These are phyloP conservation scores for Drosophila mojavensis DNA, from an alignment of 1,140 invertebrate species.

Conservation along the genomic window DNA sequence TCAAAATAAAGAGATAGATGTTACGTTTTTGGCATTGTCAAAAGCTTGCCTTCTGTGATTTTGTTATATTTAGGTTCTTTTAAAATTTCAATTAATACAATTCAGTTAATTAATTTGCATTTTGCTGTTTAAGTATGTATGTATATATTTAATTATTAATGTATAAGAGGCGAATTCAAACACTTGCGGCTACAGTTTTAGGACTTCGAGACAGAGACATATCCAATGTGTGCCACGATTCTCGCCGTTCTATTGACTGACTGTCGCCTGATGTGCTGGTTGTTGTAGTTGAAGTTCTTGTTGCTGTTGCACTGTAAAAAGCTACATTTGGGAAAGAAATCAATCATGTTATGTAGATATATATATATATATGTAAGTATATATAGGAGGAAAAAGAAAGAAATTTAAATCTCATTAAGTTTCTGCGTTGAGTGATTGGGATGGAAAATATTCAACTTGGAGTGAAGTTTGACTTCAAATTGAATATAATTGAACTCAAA, in stretches of 20 bases:
- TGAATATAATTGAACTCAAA: slow-evolving; percentile 57
- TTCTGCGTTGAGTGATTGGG: slow-evolving; percentile 29
- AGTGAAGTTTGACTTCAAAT: slow-evolving; percentile 56
- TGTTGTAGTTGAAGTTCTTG: slow-evolving; percentile 47
- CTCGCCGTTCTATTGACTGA: slow-evolving; percentile 39
- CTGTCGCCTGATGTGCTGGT: slow-evolving; percentile 40
- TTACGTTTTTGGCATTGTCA: slow-evolving; percentile 65
- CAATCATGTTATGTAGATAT: slow-evolving; percentile 75
- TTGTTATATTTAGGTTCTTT: slow-evolving; percentile 70
- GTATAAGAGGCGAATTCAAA: slow-evolving; percentile 32
- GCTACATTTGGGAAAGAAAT: slow-evolving; percentile 82
- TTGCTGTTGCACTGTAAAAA: slow-evolving; percentile 69
- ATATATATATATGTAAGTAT: slow-evolving; percentile 31
- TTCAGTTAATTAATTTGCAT: slow-evolving; percentile 64
- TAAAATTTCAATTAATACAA: slow-evolving; percentile 75
- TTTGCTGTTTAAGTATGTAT: slow-evolving; percentile 50
- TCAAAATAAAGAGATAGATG: background rate
- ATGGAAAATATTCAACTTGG: slow-evolving; percentile 64
- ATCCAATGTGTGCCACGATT: slow-evolving; percentile 35
- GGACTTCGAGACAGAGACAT: slow-evolving; percentile 50
- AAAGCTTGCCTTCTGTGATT: slow-evolving; percentile 69
- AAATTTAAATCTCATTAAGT: slow-evolving; percentile 48
- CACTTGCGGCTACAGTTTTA: slow-evolving; percentile 63
- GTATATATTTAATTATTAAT: slow-evolving; percentile 41
- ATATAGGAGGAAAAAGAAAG: slow-evolving; percentile 43